Percentiles rank a stretch among this genome's conserved stretches.
Conservation (phyloP, 2,888 invertebrate species). For the Leptinotarsa juncta region DNA sequence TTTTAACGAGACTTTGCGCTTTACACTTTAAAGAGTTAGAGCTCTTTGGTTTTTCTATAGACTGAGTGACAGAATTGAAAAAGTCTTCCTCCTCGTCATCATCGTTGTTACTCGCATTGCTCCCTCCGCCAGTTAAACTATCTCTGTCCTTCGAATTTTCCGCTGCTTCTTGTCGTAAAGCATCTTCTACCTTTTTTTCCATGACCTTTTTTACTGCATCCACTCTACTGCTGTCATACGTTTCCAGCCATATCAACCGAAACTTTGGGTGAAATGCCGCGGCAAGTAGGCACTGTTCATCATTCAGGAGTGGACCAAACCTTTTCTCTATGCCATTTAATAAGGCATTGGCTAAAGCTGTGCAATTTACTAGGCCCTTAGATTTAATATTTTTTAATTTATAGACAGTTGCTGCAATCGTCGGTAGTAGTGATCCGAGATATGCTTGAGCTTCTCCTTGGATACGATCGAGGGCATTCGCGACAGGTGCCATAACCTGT, state of each 20-base stretch:
- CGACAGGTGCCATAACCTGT: slow-evolving; percentile 5
- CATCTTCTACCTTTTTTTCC: slow-evolving; percentile 22
- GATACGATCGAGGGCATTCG: slow-evolving; percentile 3
- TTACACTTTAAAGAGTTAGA: slow-evolving; percentile 25
- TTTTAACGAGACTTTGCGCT: slow-evolving; percentile 24
- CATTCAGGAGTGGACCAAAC: slow-evolving; percentile 15
- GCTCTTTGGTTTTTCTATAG: slow-evolving; percentile 24
- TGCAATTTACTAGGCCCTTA: slow-evolving; percentile 21
- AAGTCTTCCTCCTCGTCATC: slow-evolving; percentile 25
- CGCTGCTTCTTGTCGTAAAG: slow-evolving; percentile 23
- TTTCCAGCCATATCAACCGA: slow-evolving; percentile 26
- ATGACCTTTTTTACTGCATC: slow-evolving; percentile 23
- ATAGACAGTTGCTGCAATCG: slow-evolving; percentile 22
- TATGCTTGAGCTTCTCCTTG: slow-evolving; percentile 12
- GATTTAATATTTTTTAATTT: slow-evolving; percentile 23
- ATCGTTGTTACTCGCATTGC: slow-evolving; percentile 19
- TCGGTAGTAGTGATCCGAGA: slow-evolving; percentile 20
- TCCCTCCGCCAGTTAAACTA: slow-evolving; percentile 10
- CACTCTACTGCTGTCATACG: slow-evolving; percentile 23
- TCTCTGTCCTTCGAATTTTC: slow-evolving; percentile 21
- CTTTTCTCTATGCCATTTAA: no score
- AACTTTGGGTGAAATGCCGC: slow-evolving; percentile 23
- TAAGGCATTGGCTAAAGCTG: slow-evolving; percentile 1
- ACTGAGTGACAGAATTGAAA: slow-evolving; percentile 27
- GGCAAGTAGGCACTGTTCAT: slow-evolving; percentile 23